Conservation (phyloP, 2,113 vertebrate species). For the Eclectus roratus region DNA sequence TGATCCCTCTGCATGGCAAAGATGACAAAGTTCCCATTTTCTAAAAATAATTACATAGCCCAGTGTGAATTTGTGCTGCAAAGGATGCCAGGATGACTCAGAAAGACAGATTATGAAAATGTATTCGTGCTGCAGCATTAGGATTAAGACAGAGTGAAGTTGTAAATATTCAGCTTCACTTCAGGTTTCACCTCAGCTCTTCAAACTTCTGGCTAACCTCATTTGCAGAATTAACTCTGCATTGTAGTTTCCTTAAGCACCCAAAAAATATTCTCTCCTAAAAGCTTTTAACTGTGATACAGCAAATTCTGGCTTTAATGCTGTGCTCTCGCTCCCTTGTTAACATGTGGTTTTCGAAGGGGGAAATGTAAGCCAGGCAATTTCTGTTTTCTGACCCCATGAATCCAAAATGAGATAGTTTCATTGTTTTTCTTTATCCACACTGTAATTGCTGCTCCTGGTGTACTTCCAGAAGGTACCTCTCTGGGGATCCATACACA, state of each 20-base stretch:
- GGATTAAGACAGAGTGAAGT: slow-evolving; percentile 41
- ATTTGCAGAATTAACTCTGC: slow-evolving; percentile 29
- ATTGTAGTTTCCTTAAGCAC: background rate
- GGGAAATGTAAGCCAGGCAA: background rate
- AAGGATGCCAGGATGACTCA: slow-evolving; percentile 27
- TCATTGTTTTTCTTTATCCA: slow-evolving; percentile 39
- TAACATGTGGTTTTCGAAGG: background rate
- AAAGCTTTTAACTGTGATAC: background rate
- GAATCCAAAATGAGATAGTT: slow-evolving; percentile 52
- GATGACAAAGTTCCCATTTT: slow-evolving; percentile 67
- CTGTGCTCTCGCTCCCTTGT: background rate
- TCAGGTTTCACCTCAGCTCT: slow-evolving; percentile 45
- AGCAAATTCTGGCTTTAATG: background rate
- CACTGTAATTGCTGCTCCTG: slow-evolving; percentile 35
- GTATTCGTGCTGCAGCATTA: slow-evolving; percentile 47
- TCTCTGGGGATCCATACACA: slow-evolving; percentile 1
- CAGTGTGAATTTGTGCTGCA: slow-evolving; percentile 59
- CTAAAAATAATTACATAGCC: slow-evolving; percentile 64
- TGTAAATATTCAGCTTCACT: slow-evolving; percentile 59
- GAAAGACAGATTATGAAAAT: slow-evolving; percentile 61
- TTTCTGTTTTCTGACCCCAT: slow-evolving; percentile 43
- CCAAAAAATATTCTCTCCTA: background rate
- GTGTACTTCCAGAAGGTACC: slow-evolving; percentile 21
- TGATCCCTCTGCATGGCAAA: slow-evolving; percentile 47
- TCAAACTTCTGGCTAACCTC: slow-evolving; percentile 27